These are phyloP conservation scores for Chrysaora quinquecirrha DNA, from an alignment of 30 jellyfish, hydroid and myxozoan genomes.

Conservation along the genomic window DNA sequence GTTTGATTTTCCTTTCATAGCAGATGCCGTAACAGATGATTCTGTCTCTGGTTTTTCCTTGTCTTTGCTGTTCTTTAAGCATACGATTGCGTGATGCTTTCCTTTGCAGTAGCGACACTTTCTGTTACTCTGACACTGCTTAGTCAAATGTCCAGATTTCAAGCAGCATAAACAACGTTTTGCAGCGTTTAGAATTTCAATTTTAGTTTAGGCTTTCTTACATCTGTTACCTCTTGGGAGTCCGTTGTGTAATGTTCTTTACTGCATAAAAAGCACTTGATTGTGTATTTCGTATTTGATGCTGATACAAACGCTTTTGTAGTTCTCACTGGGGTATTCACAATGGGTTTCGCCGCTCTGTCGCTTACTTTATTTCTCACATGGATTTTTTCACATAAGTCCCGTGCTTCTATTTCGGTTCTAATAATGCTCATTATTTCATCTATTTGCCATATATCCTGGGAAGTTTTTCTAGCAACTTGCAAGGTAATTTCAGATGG, in stretches of 20 bases:
- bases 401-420: conserved; percentile 74
- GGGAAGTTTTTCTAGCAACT: conserved; percentile 61
- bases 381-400: conserved; percentile 27
- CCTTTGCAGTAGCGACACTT: conserved; percentile 59
- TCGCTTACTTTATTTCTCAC: conserved; percentile 8
- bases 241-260: conserved; percentile 50
- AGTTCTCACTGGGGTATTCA: conserved; percentile 49
- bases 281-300: not conserved
- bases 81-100: conserved; percentile 44
- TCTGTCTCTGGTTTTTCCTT: not conserved
- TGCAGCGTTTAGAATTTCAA: conserved; percentile 17
- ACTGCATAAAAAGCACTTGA: conserved; percentile 56
- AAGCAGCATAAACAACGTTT: conserved; percentile 54
- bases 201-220: conserved; percentile 6
- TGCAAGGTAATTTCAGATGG: conserved; percentile 65
- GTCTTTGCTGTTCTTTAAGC: conserved; percentile 23
- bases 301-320: conserved; percentile 48
- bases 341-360: conserved; percentile 3
- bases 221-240: conserved; percentile 30
- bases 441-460: conserved; percentile 64
- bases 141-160: conserved; percentile 25
- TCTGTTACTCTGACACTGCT: conserved; percentile 22
- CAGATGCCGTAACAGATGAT: conserved; percentile 10
- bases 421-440: conserved; percentile 55
- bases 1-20: conserved; percentile 23